A percentile compares a stretch with the other conserved stretches of the same genome.
Evolutionary conservation across 2,888 invertebrate species (phyloP).

Genomic region (Merodon equestris): DNA sequence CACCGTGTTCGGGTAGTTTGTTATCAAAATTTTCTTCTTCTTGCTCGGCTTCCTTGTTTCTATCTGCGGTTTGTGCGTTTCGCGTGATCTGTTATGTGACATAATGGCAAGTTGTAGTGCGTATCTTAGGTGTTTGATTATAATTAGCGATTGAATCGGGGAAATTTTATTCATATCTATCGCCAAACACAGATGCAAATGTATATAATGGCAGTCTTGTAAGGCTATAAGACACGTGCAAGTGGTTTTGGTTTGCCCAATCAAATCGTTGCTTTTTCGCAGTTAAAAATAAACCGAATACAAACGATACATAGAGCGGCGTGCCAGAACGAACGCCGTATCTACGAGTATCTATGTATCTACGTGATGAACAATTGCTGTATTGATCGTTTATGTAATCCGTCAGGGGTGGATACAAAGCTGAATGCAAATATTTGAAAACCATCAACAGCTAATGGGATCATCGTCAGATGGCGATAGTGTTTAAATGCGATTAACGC

Average conservation of each 20-base stretch:
- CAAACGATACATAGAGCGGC: conserved; percentile 9
- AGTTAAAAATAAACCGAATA: conserved; percentile 47
- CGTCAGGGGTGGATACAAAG: conserved; percentile 33
- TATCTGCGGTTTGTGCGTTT: not conserved
- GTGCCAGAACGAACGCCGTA: conserved; percentile 45
- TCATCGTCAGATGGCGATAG: not conserved
- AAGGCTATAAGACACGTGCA: conserved; percentile 55
- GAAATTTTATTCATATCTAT: conserved; percentile 19
- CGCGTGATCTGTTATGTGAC: conserved; percentile 57
- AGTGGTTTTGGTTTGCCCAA: conserved; percentile 35
- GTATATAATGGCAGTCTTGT: conserved; percentile 26
- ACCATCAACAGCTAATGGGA: not conserved
- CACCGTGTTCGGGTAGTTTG: conserved; percentile 16
- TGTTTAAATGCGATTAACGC: conserved; percentile 28
- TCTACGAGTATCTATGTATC: conserved; percentile 18
- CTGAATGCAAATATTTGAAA: conserved; percentile 46
- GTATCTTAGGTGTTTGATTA: conserved; percentile 19
- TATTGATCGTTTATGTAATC: conserved; percentile 48
- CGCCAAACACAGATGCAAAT: not conserved
- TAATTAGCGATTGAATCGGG: conserved; percentile 40
- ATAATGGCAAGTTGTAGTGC: conserved; percentile 35
- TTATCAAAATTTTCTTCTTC: conserved; percentile 40
- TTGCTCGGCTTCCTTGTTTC: not conserved
- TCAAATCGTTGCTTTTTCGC: conserved; percentile 45
- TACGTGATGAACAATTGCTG: conserved; percentile 25